Conservation (phyloP, 2,113 vertebrate genomes). For the Neodon shergylaensis region DNA sequence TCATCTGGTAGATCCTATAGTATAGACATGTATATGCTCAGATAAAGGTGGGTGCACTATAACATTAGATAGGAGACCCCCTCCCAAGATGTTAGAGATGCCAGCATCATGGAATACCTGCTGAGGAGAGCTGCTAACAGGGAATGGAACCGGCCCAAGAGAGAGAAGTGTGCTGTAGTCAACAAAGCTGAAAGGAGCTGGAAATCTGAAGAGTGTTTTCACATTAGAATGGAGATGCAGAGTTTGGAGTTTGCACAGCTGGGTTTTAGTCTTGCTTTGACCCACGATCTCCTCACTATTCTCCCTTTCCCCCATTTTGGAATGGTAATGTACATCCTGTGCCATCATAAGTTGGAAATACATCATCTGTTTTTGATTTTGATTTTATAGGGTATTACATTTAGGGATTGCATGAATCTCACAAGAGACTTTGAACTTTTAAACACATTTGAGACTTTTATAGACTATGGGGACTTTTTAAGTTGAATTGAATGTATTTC, state of each 20-base stretch:
- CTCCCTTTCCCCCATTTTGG: background rate
- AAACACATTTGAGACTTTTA: background rate
- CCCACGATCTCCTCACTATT: background rate
- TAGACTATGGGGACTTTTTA: background rate
- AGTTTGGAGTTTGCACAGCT: background rate
- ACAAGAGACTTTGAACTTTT: background rate
- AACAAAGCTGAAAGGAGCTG: background rate
- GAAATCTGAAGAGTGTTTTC: background rate
- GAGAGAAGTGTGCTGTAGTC: background rate
- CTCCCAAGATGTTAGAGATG: background rate
- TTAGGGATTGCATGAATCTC: background rate
- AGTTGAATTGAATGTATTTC: background rate
- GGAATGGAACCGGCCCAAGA: background rate
- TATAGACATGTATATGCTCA: background rate
- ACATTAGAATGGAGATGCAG: background rate
- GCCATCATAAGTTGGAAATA: background rate
- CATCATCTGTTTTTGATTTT: background rate
- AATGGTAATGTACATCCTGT: background rate
- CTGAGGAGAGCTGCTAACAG: background rate
- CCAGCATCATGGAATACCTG: background rate
- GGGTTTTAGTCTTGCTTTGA: background rate
- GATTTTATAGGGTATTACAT: background rate
- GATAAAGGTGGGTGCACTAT: background rate
- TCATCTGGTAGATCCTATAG: background rate
- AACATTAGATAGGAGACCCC: background rate